Percentiles rank a stretch among this genome's conserved stretches.
These are phyloP conservation scores for Sinohyriopsis cumingii DNA, from an alignment of 2,888 invertebrate species.

Conservation along the genomic window DNA sequence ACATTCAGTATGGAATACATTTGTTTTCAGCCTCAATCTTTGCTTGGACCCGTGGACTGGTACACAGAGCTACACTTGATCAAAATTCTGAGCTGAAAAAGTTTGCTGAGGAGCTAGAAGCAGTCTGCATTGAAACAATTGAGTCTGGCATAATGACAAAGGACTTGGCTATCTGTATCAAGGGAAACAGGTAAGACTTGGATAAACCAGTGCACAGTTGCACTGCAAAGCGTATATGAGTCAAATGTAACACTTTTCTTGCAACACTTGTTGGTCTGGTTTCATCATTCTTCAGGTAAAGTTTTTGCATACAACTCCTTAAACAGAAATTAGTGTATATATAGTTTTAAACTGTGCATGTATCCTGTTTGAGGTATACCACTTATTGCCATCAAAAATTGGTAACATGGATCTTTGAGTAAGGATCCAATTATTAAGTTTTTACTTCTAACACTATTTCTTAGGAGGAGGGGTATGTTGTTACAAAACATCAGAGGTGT, in stretches of 20 bases:
- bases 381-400: too few species aligned
- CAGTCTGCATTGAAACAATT: constrained; percentile 94
- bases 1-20: background rate
- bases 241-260: too few species aligned
- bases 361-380: too few species aligned
- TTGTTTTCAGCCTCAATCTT: constrained; percentile 87
- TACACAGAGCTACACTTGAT: constrained; percentile 95
- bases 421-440: too few species aligned
- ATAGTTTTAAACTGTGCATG: too few species aligned
- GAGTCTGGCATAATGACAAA: constrained; percentile 97
- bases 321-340: too few species aligned
- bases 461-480: too few species aligned
- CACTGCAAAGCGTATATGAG: background rate
- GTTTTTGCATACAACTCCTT: background rate
- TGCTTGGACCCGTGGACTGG: constrained; percentile 95
- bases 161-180: constrained; percentile 97
- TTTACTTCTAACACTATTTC: too few species aligned
- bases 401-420: too few species aligned
- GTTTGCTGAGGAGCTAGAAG: constrained; percentile 90
- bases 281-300: background rate
- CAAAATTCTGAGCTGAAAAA: constrained; percentile 82
- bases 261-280: background rate
- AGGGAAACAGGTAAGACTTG: constrained; percentile 80
- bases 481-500: too few species aligned
- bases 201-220: background rate